phyloP scores from a whole-genome alignment of 2,113 vertebrate genomes.

The Carlito syrichta region DNA sequence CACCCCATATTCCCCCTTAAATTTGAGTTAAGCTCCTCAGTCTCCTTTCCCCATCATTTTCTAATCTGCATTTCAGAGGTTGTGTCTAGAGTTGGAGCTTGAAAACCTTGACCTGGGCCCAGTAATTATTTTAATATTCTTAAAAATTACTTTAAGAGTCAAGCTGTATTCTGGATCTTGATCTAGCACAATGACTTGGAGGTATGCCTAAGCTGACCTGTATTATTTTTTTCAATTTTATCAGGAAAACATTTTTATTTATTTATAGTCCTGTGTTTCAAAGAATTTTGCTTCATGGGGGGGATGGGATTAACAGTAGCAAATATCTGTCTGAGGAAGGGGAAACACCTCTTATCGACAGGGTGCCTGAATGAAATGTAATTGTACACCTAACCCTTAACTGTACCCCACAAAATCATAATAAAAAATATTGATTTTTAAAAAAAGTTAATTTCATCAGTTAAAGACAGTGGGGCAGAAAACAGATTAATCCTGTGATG shows the following conservation, averaged over 20 bases:
- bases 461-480: background rate
- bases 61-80: background rate
- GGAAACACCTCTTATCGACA: too few relatives aligned
- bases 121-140: background rate
- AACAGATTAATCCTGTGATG: slow-evolving; percentile 3
- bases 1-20: background rate
- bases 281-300: slow-evolving; percentile 31
- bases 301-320: too few relatives aligned
- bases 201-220: background rate
- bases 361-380: too few relatives aligned
- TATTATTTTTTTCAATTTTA: background rate
- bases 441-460: slow-evolving; percentile 31
- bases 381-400: too few relatives aligned
- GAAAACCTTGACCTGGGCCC: background rate
- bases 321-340: too few relatives aligned
- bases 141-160: slow-evolving; percentile 31
- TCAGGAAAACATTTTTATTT: background rate
- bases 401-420: too few relatives aligned
- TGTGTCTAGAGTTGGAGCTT: background rate
- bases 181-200: background rate
- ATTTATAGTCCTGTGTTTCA: slow-evolving; percentile 4
- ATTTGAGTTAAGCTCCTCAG: background rate
- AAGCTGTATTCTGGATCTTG: background rate
- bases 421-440: too few relatives aligned
- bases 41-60: background rate